These are phyloP conservation scores for Eueides isabella DNA, from an alignment of 1,140 invertebrate genomes.

Conservation along the genomic window DNA sequence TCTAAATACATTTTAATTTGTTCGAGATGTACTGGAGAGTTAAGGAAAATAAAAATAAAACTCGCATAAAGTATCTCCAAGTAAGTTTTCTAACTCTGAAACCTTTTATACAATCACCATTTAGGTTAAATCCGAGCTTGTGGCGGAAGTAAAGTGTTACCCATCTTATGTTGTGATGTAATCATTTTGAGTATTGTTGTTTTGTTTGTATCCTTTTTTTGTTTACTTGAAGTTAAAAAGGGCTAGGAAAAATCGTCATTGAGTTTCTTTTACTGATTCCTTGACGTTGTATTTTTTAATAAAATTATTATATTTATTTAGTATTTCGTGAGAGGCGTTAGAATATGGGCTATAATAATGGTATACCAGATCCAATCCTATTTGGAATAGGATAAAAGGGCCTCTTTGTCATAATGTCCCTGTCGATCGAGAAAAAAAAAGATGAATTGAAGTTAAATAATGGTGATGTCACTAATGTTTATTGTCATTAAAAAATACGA, in stretches of 20 bases:
- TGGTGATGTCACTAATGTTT: too few species aligned
- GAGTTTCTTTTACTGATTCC: background rate
- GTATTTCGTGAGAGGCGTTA: too few species aligned
- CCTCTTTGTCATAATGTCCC: too few species aligned
- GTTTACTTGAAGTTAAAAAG: background rate
- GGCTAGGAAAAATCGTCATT: background rate
- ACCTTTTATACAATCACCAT: constrained; percentile 34
- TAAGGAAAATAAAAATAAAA: constrained; percentile 25
- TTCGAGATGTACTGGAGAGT: background rate
- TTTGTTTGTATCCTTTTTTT: background rate
- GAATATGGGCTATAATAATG: too few species aligned
- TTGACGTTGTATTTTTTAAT: background rate
- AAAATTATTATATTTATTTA: background rate
- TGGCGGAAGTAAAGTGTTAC: background rate
- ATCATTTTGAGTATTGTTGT: constrained; percentile 8
- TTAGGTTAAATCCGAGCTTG: constrained; percentile 6
- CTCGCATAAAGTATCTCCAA: constrained; percentile 22
- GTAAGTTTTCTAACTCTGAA: constrained; percentile 27
- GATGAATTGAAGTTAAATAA: too few species aligned
- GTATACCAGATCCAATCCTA: too few species aligned
- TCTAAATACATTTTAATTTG: background rate
- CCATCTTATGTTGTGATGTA: background rate
- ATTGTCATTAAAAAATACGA: too few species aligned
- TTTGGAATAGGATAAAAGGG: too few species aligned
- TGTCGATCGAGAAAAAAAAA: too few species aligned